Base-by-base conservation (phyloP, 2,113 vertebrate genomes). In the Thermophis baileyi region DNA sequence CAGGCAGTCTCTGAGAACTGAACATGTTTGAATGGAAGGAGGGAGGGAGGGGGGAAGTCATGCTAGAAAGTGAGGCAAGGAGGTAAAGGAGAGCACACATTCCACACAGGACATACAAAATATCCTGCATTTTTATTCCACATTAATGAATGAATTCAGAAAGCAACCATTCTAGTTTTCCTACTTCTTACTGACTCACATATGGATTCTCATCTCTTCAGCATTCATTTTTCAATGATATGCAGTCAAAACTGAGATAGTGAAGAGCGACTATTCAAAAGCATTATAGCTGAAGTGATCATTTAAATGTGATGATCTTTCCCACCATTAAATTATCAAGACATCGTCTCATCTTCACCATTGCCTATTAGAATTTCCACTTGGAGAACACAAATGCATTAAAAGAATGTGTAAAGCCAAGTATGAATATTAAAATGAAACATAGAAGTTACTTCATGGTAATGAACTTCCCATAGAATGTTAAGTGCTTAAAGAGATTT, bases 21-120 rank as follows among this genome's bases (percentile, higher is more conserved):
- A 69, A 69, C 14, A 35, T 35, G 63, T 35, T 35, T 35, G 30
- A 69, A 69, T 16, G n/a, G 63, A 69, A 35, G 12, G 11, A 0
- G 8, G 7, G 24, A 11, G 4, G 8, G 11, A 1, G 1, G 7
- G 0, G 1, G 2, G 14, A 16, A 16, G 30, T 18, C 74, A 81
- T 81, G 18, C 35, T 81, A 81, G 20, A 81, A 81, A 81, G 74
- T 44, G 74, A 81, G 69, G n/a, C n/a, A 74, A 81, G 16, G 35
- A n/a, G 7, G 35, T 22, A 44, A 81, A 10, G 35, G 74, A 81
- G 7, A 81, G 35, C 20, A 24, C 3, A 81, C 35, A 81, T 22
- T 3, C 16, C 35, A 81, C 3, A 44, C 74, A 81, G 74, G 14
- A 50, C n/a, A 49, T 51, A 35, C 49, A 88, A n/a, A n/a, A 35